Base-by-base conservation (phyloP, 2,113 vertebrate genomes). In the Microtus ochrogaster region DNA sequence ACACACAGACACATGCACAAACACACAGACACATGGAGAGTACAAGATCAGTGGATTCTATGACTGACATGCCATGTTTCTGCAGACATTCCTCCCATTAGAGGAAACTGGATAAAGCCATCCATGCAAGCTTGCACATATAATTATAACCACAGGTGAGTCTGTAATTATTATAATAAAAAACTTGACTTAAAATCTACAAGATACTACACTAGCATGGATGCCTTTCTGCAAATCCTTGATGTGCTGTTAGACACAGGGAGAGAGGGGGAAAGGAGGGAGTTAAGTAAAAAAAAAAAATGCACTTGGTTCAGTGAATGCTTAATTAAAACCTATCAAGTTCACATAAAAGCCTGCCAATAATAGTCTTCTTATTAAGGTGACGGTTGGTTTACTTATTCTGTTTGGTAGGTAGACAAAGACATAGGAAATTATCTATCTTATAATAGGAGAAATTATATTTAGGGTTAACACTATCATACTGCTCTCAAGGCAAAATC, bases 251-350 rank as follows among this genome's bases (percentile, higher is more conserved):
- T 89, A 78, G 41, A 33, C 41, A 66, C 91, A 97, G 82, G 65
- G 3, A 93, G 1, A 5, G 1, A 92, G 3, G 16, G 16, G 30
- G 26, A 16, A 16, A 8, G 30, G 3, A 21, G 14, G 79, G 83
- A 36, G 39, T 0, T 16, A 36, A 33, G 39, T 39, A 55, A 39
- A 26, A 58, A 58, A 58, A 58, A 55, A 63, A 96, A 97, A 96
- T 24, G 44, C 6, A 83, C 7, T 88, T 93, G 55, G 91, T 92
- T 94, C 93, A 77, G 70, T 0, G 89, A 90, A 95, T 22, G 72
- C 95, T 79, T 95, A 92, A 92, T 94, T 96, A 96, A 94, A 97
- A 96, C 41, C 21, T 77, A 93, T 81, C 41, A 16, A 52, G 90
- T 30, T 93, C 84, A 86, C 65, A 81, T 73, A 91, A 94, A 94